Evolutionary conservation across 2,113 vertebrate species (phyloP).

Genomic region (Mungos mungo): DNA sequence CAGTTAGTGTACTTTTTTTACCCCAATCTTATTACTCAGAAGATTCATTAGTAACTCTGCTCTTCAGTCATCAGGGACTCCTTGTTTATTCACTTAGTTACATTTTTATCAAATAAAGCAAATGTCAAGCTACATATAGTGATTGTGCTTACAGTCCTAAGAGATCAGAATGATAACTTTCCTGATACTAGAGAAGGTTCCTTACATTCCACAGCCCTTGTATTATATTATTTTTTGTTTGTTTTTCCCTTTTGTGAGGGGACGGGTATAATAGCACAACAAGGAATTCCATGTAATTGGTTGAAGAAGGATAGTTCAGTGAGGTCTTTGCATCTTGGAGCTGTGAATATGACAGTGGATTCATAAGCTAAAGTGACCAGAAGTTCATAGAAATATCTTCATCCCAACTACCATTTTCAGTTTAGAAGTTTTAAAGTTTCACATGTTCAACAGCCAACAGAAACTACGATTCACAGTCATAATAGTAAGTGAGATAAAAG

Average conservation of each 20-base stretch:
- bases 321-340: background rate
- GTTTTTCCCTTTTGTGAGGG: background rate
- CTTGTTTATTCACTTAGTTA: constrained; percentile 17
- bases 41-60: constrained; percentile 50
- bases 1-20: background rate
- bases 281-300: background rate
- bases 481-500: constrained; percentile 54
- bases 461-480: background rate
- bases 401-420: background rate
- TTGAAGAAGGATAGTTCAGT: background rate
- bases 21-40: background rate
- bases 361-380: background rate
- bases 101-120: constrained; percentile 41
- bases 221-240: background rate
- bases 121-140: background rate
- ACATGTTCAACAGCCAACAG: background rate
- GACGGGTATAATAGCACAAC: background rate
- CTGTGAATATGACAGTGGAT: background rate
- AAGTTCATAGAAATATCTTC: background rate
- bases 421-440: background rate
- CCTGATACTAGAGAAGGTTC: background rate
- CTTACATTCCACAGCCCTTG: background rate
- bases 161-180: background rate
- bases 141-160: background rate
- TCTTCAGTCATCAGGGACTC: background rate